A percentile compares a stretch with the other conserved stretches of the same genome.
Evolutionary conservation across 2,113 vertebrate genomes (phyloP).

Genomic region (Toxotes jaculatrix): DNA sequence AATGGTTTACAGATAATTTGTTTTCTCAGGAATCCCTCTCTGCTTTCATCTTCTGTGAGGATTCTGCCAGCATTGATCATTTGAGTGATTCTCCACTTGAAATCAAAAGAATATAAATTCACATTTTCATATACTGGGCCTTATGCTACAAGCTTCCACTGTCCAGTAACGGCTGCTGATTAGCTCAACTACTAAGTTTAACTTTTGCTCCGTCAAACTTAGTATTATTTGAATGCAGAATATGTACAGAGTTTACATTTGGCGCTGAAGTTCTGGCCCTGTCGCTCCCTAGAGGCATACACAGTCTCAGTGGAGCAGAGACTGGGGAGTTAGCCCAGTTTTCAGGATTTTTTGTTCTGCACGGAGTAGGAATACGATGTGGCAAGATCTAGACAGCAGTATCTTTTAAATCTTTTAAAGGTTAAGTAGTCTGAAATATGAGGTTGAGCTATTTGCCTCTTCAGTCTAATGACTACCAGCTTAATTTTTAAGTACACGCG

Average conservation of each 20-base stretch:
- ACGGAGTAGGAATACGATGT: not conserved
- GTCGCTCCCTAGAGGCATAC: not conserved
- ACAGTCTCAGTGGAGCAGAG: not conserved
- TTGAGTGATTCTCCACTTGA: not conserved
- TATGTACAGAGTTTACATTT: not conserved
- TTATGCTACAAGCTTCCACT: not conserved
- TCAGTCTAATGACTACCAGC: no score
- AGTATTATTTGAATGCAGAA: not conserved
- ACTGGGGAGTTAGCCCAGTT: not conserved
- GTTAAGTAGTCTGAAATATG: not conserved
- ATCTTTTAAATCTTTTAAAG: slow-evolving; percentile 1
- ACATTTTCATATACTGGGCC: not conserved
- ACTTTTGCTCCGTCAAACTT: not conserved
- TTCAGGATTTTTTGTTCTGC: not conserved
- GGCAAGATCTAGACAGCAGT: not conserved
- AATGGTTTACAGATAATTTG: not conserved
- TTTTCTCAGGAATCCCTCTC: not conserved
- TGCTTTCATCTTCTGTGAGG: not conserved
- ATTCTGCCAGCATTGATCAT: not conserved
- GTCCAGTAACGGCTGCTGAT: not conserved
- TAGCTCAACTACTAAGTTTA: not conserved
- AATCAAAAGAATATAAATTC: not conserved
- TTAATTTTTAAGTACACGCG: not conserved
- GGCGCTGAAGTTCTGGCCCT: not conserved
- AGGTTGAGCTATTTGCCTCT: not conserved